Base-by-base conservation (phyloP, 2,797 vertebrate species). In the Natrix natrix region DNA sequence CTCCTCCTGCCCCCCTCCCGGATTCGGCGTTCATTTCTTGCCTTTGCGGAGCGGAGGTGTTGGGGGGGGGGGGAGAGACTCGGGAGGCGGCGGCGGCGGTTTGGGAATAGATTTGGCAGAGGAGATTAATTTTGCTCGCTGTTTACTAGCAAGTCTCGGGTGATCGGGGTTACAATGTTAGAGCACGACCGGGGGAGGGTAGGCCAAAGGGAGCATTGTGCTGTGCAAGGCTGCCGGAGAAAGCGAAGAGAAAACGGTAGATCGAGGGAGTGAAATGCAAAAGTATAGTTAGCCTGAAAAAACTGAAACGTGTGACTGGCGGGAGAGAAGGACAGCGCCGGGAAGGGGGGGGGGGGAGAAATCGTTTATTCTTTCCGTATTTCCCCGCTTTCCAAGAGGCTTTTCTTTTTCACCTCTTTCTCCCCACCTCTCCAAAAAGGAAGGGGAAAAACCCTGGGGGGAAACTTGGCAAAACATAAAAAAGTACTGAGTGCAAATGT, bases 121-220 rank as follows among this genome's bases (percentile, higher is more conserved):
- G 26, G 61, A 90, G 91, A 74, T 90, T 32, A 52, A 87, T 69
- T 12, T 48, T 10, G 92, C 66, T 90, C 92, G 93, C 93, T 97
- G 95, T 95, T 92, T 94, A 96, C 95, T 94, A 74, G 95, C 94
- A 95, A 96, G 97, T 97, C 96, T 95, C 94, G 90, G 88, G 93
- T 90, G 92, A 57, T 89, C 93, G 93, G 96, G 96, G 96, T 96
- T 94, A 5, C 92, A 91, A 95, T 95, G 95, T 97, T 93, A 94
- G 94, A 94, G 96, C 96, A 91, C 95, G 94, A 93, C 96, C 90
- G 96, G 96, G 91, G 93, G 78, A 92, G 94, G 95, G 95, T 97
- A 98, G 98, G 98, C 98, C 97, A 94, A 32, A 93, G 89, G 95
- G 96, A 95, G 96, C 96, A 95, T 97, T 97, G 97, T 97, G 97